A percentile compares a stretch with the other conserved stretches of the same genome.
Evolutionary conservation across 2,113 vertebrate genomes (phyloP).

Genomic region (Gopherus evgoodei): DNA sequence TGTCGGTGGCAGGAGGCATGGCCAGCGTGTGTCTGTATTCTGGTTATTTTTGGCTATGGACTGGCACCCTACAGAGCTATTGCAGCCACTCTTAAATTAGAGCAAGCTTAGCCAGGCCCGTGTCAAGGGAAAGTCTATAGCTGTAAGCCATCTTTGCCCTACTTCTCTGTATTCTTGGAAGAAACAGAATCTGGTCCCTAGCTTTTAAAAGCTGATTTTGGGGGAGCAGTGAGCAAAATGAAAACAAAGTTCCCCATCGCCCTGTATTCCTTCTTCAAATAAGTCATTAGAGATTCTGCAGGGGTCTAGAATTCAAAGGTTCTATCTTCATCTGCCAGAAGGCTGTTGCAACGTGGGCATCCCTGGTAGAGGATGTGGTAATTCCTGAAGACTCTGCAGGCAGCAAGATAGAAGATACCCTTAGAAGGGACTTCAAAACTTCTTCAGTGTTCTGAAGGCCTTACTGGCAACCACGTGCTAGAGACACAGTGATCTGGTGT

Average conservation of each 20-base stretch:
- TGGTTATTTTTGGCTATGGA: not conserved
- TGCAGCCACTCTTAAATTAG: not conserved
- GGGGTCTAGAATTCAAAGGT: not conserved
- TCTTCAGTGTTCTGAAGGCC: not conserved
- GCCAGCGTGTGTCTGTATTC: not conserved
- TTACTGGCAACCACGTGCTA: not conserved
- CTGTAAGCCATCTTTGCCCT: not conserved
- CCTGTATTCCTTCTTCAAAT: not conserved
- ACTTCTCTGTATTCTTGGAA: accelerated
- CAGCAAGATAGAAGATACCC: not conserved
- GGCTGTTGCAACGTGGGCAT: not conserved
- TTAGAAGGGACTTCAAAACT: not conserved
- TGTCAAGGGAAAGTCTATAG: accelerated
- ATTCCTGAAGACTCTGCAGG: not conserved
- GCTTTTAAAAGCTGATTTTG: not conserved
- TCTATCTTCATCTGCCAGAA: not conserved
- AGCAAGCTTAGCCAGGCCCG: not conserved
- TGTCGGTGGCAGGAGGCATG: not conserved
- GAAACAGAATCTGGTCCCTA: not conserved
- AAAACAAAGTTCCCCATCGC: not conserved
- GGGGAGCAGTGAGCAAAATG: not conserved
- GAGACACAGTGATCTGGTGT: not conserved
- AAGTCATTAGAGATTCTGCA: not conserved
- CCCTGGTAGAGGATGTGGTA: not conserved
- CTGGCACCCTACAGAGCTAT: not conserved